A percentile compares a stretch with the other conserved stretches of the same genome.
These are phyloP conservation scores for Paguma larvata DNA, from an alignment of 2,797 vertebrate genomes.

Conservation along the genomic window DNA sequence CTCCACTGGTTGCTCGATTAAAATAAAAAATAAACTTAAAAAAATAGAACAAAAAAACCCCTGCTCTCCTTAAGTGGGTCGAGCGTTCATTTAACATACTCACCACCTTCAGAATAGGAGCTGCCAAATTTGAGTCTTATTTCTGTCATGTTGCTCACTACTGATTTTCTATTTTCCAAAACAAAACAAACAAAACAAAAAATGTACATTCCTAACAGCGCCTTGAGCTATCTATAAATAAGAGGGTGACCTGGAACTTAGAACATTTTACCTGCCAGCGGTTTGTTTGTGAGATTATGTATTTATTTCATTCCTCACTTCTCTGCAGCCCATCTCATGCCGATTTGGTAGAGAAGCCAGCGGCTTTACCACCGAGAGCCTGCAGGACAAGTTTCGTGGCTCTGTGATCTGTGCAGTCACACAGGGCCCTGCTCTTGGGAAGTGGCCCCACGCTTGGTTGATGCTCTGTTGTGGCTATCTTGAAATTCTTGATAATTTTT, in stretches of 20 bases:
- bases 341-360: neutral
- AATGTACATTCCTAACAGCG: neutral
- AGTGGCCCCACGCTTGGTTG: neutral
- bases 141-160: neutral
- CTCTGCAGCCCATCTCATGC: neutral
- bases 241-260: neutral
- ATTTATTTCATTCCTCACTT: neutral
- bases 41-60: too few species aligned
- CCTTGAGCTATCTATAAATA: neutral
- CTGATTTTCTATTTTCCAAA: slow-evolving; percentile 27
- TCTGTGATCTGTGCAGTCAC: neutral
- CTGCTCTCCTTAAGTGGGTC: neutral
- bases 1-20: too few species aligned
- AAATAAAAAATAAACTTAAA: too few species aligned
- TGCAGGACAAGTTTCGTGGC: neutral
- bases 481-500: neutral
- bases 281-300: neutral
- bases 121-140: neutral
- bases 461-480: neutral
- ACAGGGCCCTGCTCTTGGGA: neutral
- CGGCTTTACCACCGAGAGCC: neutral
- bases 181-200: neutral
- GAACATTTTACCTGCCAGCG: neutral
- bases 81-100: neutral
- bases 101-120: neutral